Evolutionary conservation across 2,888 invertebrate species (phyloP).

Genomic region (Hyposoter dolosus): DNA sequence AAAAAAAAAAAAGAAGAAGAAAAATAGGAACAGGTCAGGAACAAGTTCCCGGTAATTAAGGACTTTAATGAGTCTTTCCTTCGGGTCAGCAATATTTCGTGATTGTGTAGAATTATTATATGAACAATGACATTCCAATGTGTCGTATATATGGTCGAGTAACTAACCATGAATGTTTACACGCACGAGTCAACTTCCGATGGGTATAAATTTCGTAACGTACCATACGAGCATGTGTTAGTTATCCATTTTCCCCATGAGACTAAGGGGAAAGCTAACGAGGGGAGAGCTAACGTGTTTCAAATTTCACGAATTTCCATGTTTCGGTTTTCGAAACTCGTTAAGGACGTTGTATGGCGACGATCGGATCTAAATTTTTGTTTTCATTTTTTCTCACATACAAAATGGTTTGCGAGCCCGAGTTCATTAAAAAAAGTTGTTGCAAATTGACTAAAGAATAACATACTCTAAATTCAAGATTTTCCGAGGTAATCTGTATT

Average conservation of each 20-base stretch:
- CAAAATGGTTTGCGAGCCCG: no score
- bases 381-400: no score
- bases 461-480: no score
- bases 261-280: conserved; percentile 32
- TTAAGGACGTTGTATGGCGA: no score
- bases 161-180: conserved; percentile 15
- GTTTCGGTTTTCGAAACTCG: conserved; percentile 4
- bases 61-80: neutral
- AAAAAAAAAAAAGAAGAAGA: no score
- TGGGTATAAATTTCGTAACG: conserved; percentile 35
- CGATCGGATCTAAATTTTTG: no score
- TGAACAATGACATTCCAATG: conserved; percentile 54
- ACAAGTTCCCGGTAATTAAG: conserved; percentile 21
- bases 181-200: conserved; percentile 27
- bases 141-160: neutral
- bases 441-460: no score
- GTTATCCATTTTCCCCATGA: conserved; percentile 39
- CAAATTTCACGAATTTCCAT: conserved; percentile 20
- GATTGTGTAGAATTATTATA: conserved; percentile 34
- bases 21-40: neutral
- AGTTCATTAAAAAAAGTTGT: no score
- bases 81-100: neutral
- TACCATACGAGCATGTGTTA: conserved; percentile 12
- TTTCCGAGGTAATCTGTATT: no score
- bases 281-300: no score